Conservation (phyloP, 2,113 vertebrate genomes). For the Cavia aperea region DNA sequence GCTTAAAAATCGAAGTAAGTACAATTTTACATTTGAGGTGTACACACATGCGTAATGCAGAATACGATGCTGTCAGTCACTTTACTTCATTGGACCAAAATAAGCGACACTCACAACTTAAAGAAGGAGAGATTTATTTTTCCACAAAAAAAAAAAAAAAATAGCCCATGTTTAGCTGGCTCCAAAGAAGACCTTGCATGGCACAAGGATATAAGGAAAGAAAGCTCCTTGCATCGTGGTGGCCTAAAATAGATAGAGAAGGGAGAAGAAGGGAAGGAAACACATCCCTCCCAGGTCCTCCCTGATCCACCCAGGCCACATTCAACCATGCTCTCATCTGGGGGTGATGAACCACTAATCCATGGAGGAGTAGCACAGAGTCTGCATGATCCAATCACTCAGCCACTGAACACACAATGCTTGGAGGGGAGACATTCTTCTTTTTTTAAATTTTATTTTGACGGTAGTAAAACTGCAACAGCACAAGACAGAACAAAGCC, state of each 20-base stretch:
- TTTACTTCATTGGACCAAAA: not conserved
- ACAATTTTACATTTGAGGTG: not conserved
- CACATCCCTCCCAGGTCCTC: not conserved
- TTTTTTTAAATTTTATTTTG: too few relatives aligned
- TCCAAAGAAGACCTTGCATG: not conserved
- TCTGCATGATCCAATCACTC: not conserved
- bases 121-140: not conserved
- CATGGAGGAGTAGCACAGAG: not conserved
- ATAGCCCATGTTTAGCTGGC: not conserved
- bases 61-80: not conserved
- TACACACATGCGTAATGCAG: not conserved
- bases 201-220: not conserved
- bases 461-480: too few relatives aligned
- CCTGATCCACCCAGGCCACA: not conserved
- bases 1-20: not conserved
- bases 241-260: not conserved
- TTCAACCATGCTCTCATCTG: not conserved
- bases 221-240: not conserved
- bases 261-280: not conserved
- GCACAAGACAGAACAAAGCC: too few relatives aligned
- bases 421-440: not conserved
- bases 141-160: accelerated
- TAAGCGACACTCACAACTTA: not conserved
- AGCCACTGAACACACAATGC: not conserved
- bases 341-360: not conserved